Evolutionary conservation across 2,113 vertebrate genomes (phyloP).

Genomic region (Cheilinus undulatus): DNA sequence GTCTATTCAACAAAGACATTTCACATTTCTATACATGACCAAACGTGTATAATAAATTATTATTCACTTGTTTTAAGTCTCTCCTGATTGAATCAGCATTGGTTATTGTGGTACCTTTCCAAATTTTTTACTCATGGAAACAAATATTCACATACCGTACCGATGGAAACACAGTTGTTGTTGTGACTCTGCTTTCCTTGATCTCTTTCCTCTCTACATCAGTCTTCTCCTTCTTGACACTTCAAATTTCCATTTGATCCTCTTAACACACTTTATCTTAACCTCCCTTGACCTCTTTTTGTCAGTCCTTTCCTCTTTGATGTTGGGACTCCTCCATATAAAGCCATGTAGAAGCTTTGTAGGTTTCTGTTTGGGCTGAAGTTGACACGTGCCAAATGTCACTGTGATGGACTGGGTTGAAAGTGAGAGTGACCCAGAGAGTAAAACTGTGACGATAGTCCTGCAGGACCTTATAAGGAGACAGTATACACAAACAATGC

Average conservation of each 20-base stretch:
- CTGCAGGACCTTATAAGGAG: neutral
- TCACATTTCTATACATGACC: too few species aligned
- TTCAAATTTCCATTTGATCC: conserved; percentile 5
- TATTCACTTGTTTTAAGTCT: too few species aligned
- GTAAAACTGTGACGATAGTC: neutral
- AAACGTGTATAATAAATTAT: too few species aligned
- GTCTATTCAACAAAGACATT: too few species aligned
- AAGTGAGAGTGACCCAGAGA: neutral
- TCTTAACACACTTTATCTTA: conserved; percentile 12
- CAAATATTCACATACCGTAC: too few species aligned
- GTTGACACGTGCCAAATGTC: conserved; percentile 36
- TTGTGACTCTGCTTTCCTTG: too few species aligned
- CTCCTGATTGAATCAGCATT: too few species aligned
- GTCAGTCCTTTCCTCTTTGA: conserved; percentile 9
- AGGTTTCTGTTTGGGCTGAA: neutral
- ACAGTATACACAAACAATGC: too few species aligned
- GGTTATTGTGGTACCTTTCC: too few species aligned
- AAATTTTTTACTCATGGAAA: too few species aligned
- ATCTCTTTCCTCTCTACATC: neutral
- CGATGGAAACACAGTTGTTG: too few species aligned
- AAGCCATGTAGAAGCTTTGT: conserved; percentile 38
- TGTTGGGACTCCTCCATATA: conserved; percentile 48
- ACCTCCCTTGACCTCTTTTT: conserved; percentile 1
- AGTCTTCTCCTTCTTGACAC: neutral
- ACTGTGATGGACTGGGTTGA: conserved; percentile 7